Base-by-base conservation (phyloP, 2,888 invertebrate species). In the Cataglyphis rosenhaueri region DNA sequence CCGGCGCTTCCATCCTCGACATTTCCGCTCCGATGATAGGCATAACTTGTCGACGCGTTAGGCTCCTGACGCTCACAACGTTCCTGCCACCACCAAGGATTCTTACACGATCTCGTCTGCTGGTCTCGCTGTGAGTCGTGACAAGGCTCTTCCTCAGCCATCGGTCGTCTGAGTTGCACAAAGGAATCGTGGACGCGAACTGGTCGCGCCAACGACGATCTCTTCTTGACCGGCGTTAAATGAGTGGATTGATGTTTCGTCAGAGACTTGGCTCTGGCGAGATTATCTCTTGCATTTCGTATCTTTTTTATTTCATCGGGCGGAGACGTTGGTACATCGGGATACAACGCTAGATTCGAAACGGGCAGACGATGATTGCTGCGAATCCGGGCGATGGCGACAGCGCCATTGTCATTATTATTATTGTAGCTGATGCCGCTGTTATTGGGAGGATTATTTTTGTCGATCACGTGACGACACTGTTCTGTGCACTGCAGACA, bases 401-500 rank as follows among this genome's bases (percentile, higher is more conserved):
- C 41, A 9, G 64, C 15, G 3, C 12, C 41, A 9, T 62, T 84
- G 48, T 57, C 66, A 10, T 59, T 79, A 44, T 71, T 85, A 35
- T 68, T 82, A n/a, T 78, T 85, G 21, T 79, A 83, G n/a, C 48
- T 84, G 75, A 84, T 87, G 82, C 82, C 88, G 66, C 75, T 86
- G 59, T 76, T 86, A 55, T 70, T 87, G 29, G 87, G 82, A 66
- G 87, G 83, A 68, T 84, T 89, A 48, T 78, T 82, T 10, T 85
- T 84, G 52, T 91, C 88, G 48, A 6, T 48, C 21, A 89, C 90
- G 87, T 94, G 94, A n/a, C 92, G 93, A 81, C 94, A 94, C 65
- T 93, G 92, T 61, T 94, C 94, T 68, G 93, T 90, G 86, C 94
- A 94, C 59, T 94, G 94, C 61, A 94, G 85, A 78, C 94, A 94